Conservation (phyloP, 2,797 vertebrate species). For the Psittacula derbiana region DNA sequence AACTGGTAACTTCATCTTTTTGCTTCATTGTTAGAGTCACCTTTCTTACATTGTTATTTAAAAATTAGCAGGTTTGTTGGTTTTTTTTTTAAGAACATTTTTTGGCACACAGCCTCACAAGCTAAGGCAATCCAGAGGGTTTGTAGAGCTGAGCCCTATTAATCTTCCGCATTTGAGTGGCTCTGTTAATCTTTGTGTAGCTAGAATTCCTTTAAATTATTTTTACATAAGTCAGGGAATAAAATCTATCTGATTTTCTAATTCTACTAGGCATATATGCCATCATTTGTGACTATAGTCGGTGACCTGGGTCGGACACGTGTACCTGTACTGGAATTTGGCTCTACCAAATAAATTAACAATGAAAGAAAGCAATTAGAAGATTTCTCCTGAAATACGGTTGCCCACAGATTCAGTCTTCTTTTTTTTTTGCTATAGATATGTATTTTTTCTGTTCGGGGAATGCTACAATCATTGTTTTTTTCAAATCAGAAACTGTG, state of each 20-base stretch:
- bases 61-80: not conserved
- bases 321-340: not conserved
- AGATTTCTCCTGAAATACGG: not conserved
- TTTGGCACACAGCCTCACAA: rapidly evolving
- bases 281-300: not conserved
- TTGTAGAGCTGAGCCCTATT: not conserved
- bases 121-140: not conserved
- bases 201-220: not conserved
- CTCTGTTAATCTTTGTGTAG: not conserved
- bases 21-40: not conserved
- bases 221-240: not conserved
- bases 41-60: not conserved
- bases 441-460: not conserved
- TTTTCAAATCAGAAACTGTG: not conserved
- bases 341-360: not conserved
- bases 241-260: not conserved
- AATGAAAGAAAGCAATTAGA: not conserved
- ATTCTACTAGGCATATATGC: not conserved
- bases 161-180: not conserved
- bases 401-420: not conserved
- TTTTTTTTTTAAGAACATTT: not conserved
- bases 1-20: not conserved
- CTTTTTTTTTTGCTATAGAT: not conserved
- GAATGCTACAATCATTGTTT: not conserved
- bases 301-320: not conserved